These are phyloP conservation scores for Cosmia trapezina DNA, from an alignment of 2,888 invertebrate species.

Conservation along the genomic window DNA sequence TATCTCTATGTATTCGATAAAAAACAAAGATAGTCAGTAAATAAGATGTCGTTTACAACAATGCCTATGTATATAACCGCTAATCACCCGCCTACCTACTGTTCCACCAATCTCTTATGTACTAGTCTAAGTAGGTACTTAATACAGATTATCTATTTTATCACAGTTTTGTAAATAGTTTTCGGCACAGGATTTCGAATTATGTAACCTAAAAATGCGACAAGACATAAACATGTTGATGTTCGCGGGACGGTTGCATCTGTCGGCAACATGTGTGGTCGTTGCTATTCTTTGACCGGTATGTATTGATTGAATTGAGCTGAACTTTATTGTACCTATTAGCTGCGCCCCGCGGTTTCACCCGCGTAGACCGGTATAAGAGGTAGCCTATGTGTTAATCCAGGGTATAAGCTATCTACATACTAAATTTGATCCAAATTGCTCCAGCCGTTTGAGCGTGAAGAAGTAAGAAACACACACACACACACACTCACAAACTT, in stretches of 20 bases:
- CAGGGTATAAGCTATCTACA: too few species aligned
- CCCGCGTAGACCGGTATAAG: too few species aligned
- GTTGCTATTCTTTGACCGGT: neutral
- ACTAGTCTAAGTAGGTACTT: constrained; percentile 11
- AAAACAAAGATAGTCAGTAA: constrained; percentile 61
- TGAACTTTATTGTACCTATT: neutral
- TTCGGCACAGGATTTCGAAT: neutral
- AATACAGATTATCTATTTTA: constrained; percentile 41
- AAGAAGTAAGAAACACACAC: too few species aligned
- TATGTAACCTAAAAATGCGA: neutral
- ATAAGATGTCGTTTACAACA: constrained; percentile 48
- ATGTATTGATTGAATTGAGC: neutral
- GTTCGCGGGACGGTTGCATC: neutral
- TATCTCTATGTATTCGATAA: constrained; percentile 64
- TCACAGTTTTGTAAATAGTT: constrained; percentile 15
- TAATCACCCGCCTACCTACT: constrained; percentile 63
- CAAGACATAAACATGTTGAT: neutral
- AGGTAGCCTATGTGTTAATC: too few species aligned
- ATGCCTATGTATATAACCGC: constrained; percentile 44
- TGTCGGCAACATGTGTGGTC: neutral
- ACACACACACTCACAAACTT: too few species aligned
- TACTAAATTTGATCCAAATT: too few species aligned
- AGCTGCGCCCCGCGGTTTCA: too few species aligned
- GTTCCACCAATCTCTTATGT: constrained; percentile 47
- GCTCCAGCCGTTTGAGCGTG: too few species aligned